Percentiles rank a stretch among this genome's conserved stretches.
Evolutionary conservation across 2,797 vertebrate species (phyloP).

Genomic region (Urocyon cinereoargenteus): DNA sequence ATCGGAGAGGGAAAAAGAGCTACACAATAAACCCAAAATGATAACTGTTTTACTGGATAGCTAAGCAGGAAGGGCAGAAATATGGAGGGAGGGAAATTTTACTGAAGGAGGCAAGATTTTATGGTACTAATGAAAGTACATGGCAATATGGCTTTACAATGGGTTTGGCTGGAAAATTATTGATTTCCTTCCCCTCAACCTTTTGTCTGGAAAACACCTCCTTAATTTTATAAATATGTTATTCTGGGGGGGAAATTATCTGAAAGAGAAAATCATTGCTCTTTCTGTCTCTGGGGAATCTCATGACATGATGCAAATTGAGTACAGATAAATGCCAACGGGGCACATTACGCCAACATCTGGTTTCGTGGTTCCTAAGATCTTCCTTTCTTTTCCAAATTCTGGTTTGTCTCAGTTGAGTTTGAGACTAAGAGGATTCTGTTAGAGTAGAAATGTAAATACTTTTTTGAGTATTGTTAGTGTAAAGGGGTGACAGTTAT

Average conservation of each 20-base stretch:
- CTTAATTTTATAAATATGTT: background rate
- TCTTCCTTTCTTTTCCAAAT: background rate
- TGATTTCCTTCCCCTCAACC: background rate
- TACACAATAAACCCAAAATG: background rate
- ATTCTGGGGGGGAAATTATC: no score
- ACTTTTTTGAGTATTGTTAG: background rate
- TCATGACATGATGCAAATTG: background rate
- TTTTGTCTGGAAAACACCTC: conserved; percentile 30
- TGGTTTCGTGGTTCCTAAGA: background rate
- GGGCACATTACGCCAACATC: background rate
- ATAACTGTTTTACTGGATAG: background rate
- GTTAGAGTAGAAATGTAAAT: background rate
- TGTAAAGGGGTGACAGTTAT: background rate
- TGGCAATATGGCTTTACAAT: background rate
- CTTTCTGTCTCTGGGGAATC: background rate
- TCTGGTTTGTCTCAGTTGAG: background rate
- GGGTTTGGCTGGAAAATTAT: background rate
- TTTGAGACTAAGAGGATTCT: background rate
- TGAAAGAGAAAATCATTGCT: background rate
- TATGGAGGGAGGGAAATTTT: background rate
- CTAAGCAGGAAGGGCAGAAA: background rate
- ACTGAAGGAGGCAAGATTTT: background rate
- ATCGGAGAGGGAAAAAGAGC: background rate
- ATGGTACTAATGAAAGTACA: background rate
- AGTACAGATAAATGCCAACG: background rate